phyloP scores from a whole-genome alignment of 2,888 invertebrate genomes.

The Bhutanitis thaidina region DNA sequence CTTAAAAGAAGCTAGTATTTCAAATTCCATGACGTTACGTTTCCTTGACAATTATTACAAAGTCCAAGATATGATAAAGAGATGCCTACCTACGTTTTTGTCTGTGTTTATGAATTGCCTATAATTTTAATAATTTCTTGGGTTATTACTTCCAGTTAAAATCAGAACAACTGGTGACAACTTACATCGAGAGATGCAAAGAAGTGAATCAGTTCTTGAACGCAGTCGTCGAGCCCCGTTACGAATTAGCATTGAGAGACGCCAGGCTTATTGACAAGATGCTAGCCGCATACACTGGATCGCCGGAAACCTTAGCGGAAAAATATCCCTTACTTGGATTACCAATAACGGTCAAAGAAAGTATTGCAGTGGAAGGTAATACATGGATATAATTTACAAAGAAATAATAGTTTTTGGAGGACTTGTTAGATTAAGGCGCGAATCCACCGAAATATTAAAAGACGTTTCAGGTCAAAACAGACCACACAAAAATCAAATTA shows the following conservation, averaged over 20 bases:
- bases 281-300: slow-evolving; percentile 77
- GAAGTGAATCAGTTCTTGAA: slow-evolving; percentile 89
- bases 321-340: slow-evolving; percentile 89
- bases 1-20: too few species aligned
- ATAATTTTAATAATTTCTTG: too few species aligned
- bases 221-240: slow-evolving; percentile 89
- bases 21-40: too few species aligned
- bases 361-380: slow-evolving; percentile 86
- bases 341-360: slow-evolving; percentile 92
- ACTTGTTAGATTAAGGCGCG: too few species aligned
- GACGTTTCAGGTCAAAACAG: too few species aligned
- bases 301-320: slow-evolving; percentile 81
- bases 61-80: too few species aligned
- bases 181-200: slow-evolving; percentile 87
- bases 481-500: too few species aligned
- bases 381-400: background rate
- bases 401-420: too few species aligned
- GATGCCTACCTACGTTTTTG: too few species aligned
- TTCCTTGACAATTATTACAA: too few species aligned
- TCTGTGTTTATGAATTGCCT: too few species aligned
- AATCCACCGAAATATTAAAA: too few species aligned
- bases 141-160: slow-evolving; percentile 79
- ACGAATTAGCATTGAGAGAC: slow-evolving; percentile 86
- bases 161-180: slow-evolving; percentile 84
- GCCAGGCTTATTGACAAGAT: slow-evolving; percentile 86